A percentile compares a stretch with the other conserved stretches of the same genome.
Evolutionary conservation across 2,888 invertebrate genomes (phyloP).

Genomic region (Tachystola acroxantha): DNA sequence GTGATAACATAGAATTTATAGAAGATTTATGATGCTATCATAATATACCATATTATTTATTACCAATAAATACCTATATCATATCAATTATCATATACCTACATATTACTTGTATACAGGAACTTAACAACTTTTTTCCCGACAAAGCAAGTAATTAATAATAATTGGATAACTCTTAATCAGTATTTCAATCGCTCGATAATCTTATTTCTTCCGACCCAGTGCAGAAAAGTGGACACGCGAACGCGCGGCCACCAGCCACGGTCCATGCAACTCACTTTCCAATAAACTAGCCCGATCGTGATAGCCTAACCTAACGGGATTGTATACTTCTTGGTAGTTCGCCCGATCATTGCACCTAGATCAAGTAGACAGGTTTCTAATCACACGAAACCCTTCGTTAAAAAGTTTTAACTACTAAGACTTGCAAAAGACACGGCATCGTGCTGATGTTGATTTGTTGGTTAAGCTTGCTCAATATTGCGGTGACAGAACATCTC

Average conservation of each 20-base stretch:
- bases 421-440: slow-evolving; percentile 28
- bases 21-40: too few species aligned
- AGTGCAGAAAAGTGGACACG: slow-evolving; percentile 2
- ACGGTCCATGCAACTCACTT: slow-evolving; percentile 62
- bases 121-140: too few species aligned
- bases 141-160: too few species aligned
- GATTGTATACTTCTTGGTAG: slow-evolving; percentile 53
- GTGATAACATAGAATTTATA: too few species aligned
- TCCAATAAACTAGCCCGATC: slow-evolving; percentile 69
- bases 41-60: too few species aligned
- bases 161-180: too few species aligned
- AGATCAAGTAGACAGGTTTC: slow-evolving; percentile 5
- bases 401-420: not conserved
- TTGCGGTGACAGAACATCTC: slow-evolving; percentile 38
- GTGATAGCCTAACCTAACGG: slow-evolving; percentile 69
- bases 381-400: not conserved
- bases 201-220: slow-evolving; percentile 6
- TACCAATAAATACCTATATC: too few species aligned
- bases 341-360: slow-evolving; percentile 49
- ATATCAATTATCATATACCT: too few species aligned
- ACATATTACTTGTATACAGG: too few species aligned
- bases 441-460: slow-evolving; percentile 22
- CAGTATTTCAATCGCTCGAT: slow-evolving; percentile 2
- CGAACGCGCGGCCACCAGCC: slow-evolving; percentile 40
- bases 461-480: slow-evolving; percentile 31